Percentiles rank a stretch among this genome's conserved stretches.
These are phyloP conservation scores for Wasmannia auropunctata DNA, from an alignment of 1,140 invertebrate species.

Conservation along the genomic window DNA sequence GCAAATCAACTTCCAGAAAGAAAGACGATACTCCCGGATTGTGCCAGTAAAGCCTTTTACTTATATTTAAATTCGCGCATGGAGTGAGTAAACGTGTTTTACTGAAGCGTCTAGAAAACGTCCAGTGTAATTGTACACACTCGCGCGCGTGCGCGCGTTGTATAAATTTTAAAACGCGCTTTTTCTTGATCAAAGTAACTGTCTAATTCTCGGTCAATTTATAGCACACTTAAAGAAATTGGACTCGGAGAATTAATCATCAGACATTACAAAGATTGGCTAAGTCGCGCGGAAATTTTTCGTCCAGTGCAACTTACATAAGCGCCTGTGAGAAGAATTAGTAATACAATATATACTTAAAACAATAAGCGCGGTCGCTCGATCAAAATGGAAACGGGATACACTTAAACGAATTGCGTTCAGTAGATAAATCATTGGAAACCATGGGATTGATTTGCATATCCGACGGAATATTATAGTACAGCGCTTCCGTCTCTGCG, in stretches of 20 bases:
- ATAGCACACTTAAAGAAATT: constrained; percentile 48
- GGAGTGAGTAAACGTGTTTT: constrained; percentile 72
- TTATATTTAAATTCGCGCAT: constrained; percentile 84
- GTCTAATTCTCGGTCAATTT: constrained; percentile 45
- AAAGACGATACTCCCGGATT: constrained; percentile 78
- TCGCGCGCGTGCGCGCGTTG: background rate
- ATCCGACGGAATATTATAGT: constrained; percentile 70
- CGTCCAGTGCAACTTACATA: constrained; percentile 2
- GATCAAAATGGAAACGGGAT: constrained; percentile 82
- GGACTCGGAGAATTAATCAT: constrained; percentile 34
- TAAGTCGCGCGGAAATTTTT: constrained; percentile 8
- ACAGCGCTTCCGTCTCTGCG: constrained; percentile 44
- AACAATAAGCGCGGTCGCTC: constrained; percentile 58
- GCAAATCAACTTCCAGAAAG: constrained; percentile 82
- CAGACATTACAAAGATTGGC: constrained; percentile 44
- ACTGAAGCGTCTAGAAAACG: constrained; percentile 28
- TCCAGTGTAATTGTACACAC: constrained; percentile 1
- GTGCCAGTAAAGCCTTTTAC: constrained; percentile 80
- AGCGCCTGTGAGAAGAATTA: constrained; percentile 10
- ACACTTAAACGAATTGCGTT: constrained; percentile 85
- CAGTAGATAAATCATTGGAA: constrained; percentile 82
- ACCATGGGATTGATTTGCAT: constrained; percentile 84
- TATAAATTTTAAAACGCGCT: constrained; percentile 45
- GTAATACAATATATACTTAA: background rate
- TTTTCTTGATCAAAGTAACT: constrained; percentile 38